These are phyloP conservation scores for Ylistrum balloti DNA, from an alignment of 1,140 invertebrate species.

Conservation along the genomic window DNA sequence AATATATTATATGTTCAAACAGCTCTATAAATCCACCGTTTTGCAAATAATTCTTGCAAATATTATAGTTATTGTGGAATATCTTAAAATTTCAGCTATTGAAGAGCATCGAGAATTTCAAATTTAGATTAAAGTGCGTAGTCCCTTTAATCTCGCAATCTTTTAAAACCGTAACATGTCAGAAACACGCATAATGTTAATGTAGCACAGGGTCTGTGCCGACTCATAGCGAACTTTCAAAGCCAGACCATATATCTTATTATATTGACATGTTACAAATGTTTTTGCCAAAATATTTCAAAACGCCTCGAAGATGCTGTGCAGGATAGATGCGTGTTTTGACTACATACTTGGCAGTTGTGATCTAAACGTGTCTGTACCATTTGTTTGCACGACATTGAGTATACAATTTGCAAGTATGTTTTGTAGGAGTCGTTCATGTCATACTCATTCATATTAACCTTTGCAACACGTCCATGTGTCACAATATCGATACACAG, in stretches of 20 bases:
- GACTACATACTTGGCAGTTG: not conserved
- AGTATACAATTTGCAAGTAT: no score
- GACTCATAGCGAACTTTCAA: not conserved
- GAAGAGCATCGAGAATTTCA: not conserved
- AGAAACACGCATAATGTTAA: not conserved
- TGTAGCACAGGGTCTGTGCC: not conserved
- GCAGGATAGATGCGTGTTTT: not conserved
- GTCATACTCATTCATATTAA: no score
- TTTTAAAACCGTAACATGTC: not conserved
- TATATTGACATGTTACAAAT: not conserved
- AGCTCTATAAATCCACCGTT: no score
- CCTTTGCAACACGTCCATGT: no score
- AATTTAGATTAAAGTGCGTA: not conserved
- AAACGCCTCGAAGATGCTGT: not conserved
- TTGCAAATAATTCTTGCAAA: no score
- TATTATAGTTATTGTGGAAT: no score
- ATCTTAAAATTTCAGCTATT: no score
- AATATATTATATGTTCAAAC: no score
- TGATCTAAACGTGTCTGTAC: not conserved
- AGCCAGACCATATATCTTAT: constrained; percentile 4
- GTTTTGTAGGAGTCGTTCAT: no score
- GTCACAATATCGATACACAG: no score
- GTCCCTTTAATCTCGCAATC: not conserved
- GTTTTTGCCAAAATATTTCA: constrained; percentile 15
- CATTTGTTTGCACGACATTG: not conserved